phyloP scores from a whole-genome alignment of 2,888 invertebrate genomes.

The Xestia rhomboidea region DNA sequence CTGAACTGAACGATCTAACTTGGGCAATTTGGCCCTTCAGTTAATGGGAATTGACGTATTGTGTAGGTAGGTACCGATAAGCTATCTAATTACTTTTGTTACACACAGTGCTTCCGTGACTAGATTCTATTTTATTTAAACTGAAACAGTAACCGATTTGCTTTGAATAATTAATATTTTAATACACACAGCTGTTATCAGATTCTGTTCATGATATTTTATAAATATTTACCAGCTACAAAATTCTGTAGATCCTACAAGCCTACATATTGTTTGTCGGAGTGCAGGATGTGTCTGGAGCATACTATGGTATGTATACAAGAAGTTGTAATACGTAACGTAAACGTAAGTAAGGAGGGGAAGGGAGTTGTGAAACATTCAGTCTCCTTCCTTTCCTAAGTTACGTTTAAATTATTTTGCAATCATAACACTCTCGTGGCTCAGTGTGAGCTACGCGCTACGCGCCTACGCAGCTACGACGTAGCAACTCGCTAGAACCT shows the following conservation, averaged over 20 bases:
- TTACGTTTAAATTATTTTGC: not conserved
- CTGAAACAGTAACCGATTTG: not conserved
- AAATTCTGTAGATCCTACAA: not conserved
- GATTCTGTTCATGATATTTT: not conserved
- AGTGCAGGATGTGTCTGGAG: not conserved
- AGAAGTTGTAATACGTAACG: not conserved
- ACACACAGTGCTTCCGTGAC: slow-evolving; percentile 31
- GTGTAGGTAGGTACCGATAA: not conserved
- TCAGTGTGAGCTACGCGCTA: slow-evolving; percentile 7
- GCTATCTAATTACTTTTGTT: not conserved
- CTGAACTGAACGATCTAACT: not conserved
- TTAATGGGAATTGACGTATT: not conserved
- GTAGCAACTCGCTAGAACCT: not conserved
- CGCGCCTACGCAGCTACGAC: slow-evolving; percentile 6
- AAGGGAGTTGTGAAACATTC: too few species aligned
- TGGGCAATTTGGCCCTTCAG: not conserved
- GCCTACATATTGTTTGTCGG: not conserved
- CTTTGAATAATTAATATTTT: slow-evolving; percentile 34
- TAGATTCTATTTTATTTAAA: not conserved
- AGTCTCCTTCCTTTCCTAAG: not conserved
- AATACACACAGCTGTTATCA: not conserved
- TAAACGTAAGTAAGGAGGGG: not conserved
- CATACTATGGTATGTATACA: not conserved
- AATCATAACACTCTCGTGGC: slow-evolving; percentile 13
- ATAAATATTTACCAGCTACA: not conserved